Evolutionary conservation across 2,797 vertebrate species (phyloP), one percentile per base, ranked within the genome.

Genomic region (Premnoplex brunnescens): DNA sequence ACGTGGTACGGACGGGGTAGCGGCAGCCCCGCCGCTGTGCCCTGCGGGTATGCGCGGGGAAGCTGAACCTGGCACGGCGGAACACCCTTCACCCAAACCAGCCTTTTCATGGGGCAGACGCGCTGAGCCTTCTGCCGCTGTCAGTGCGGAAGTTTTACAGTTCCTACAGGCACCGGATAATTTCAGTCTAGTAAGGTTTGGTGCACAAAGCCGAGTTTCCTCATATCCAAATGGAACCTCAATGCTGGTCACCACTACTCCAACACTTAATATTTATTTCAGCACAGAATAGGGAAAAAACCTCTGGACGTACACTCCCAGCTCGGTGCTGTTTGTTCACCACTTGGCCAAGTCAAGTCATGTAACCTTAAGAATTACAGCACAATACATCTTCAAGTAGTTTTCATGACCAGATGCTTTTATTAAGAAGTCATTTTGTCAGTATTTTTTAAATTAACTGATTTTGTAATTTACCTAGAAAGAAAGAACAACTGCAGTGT

Each of bases 301-400:
- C 1, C 3, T 18, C 24, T 37, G 55, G 26, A 43, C 8, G 1
- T 2, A 5, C 0, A 0, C 5, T 23, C 13, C 21, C 22, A 55
- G 46, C 26, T 5, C 21, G 4, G 11, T 3, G 14, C 56, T 12
- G 37, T 12, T n/a, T 7, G 36, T 30, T 63, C 21, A 16, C 43
- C 32, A 4, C 24, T 34, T 0, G 0, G 26, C 78, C 64, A 51
- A 6, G 14, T 52, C 15, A 5, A 32, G 15, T 44, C 6, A 0
- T 2, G 13, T 19, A 49, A 63, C 5, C 1, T 60, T 34, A 67
- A 30, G 21, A 86, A 81, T 66, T 28, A 86, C 49, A 78, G 32
- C 59, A 46, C 8, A 12, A 74, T 68, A 84, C 26, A 0, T 34
- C 58, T 37, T 48, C 32, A 26, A 75, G 20, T 49, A 37, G 41